phyloP scores from a whole-genome alignment of 1,140 invertebrate species.

The Zaprionus ornatus region DNA sequence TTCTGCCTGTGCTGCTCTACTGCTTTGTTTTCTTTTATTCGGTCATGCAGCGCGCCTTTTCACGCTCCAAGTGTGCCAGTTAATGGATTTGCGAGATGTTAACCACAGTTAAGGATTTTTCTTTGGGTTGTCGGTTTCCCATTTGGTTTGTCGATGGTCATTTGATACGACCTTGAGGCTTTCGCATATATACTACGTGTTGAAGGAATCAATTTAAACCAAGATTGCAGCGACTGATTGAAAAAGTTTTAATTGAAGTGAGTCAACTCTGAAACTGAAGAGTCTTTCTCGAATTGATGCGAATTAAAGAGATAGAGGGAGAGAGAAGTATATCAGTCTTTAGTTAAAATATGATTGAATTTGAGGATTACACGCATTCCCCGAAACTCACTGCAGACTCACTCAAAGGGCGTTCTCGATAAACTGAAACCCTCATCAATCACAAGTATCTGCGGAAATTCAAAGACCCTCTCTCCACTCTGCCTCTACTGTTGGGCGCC shows the following conservation, averaged over 20 bases:
- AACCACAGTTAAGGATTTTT: slow-evolving; percentile 51
- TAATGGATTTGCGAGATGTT: slow-evolving; percentile 53
- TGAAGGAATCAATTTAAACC: slow-evolving; percentile 4
- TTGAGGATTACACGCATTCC: slow-evolving; percentile 11
- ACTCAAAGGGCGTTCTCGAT: slow-evolving; percentile 14
- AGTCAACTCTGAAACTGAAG: not conserved
- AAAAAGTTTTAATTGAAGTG: slow-evolving; percentile 23
- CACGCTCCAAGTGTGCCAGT: slow-evolving; percentile 49
- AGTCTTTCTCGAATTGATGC: not conserved
- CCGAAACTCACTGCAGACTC: slow-evolving; percentile 5
- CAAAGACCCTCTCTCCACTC: not conserved
- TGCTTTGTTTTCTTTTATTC: slow-evolving; percentile 38
- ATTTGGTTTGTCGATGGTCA: slow-evolving; percentile 36
- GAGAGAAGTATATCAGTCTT: not conserved
- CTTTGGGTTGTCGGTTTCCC: slow-evolving; percentile 20
- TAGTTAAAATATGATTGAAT: slow-evolving; percentile 8
- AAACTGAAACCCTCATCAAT: slow-evolving; percentile 56
- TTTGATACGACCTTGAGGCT: slow-evolving; percentile 25
- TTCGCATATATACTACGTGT: slow-evolving; percentile 9
- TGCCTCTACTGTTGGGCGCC: not conserved
- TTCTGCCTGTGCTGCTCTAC: not conserved
- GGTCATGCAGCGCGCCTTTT: slow-evolving; percentile 35
- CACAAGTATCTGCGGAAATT: slow-evolving; percentile 42
- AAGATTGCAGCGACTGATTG: slow-evolving; percentile 1
- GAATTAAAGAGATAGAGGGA: not conserved